phyloP scores from a whole-genome alignment of 2,113 vertebrate genomes.

The Poeciliopsis prolifica region DNA sequence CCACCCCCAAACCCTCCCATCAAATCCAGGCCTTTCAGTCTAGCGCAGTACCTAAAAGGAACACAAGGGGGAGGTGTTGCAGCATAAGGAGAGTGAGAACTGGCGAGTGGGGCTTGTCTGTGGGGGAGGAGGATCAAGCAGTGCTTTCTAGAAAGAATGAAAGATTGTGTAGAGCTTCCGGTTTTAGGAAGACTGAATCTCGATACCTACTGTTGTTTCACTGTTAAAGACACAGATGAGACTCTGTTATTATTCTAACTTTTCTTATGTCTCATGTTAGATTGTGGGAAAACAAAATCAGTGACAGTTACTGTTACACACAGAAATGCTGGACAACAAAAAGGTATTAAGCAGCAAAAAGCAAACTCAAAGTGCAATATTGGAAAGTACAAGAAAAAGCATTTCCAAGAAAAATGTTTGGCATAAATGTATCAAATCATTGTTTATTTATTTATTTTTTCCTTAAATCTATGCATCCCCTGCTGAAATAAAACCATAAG shows the following conservation, averaged over 20 bases:
- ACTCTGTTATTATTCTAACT: background rate
- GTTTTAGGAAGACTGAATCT: background rate
- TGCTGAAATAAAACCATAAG: background rate
- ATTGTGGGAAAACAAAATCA: background rate
- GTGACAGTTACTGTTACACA: background rate
- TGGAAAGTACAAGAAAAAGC: background rate
- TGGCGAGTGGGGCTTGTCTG: too few species aligned
- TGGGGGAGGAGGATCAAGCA: background rate
- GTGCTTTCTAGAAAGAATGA: background rate
- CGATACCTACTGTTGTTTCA: background rate
- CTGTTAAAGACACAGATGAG: background rate
- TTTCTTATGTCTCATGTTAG: background rate
- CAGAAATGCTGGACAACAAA: background rate
- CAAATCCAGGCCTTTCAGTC: background rate
- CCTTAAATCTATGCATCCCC: too few species aligned
- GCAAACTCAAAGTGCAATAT: background rate
- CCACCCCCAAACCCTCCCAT: slow-evolving; percentile 44
- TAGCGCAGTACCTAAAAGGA: background rate
- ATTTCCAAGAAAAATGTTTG: background rate
- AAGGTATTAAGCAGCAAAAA: background rate
- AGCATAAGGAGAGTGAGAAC: background rate
- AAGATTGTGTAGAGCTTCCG: background rate
- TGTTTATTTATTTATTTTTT: too few species aligned
- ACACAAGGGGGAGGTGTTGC: slow-evolving; percentile 50
- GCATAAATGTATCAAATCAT: too few species aligned